Conservation (phyloP, 1,140 invertebrate species). For the Ceratosolen fusciceps region DNA sequence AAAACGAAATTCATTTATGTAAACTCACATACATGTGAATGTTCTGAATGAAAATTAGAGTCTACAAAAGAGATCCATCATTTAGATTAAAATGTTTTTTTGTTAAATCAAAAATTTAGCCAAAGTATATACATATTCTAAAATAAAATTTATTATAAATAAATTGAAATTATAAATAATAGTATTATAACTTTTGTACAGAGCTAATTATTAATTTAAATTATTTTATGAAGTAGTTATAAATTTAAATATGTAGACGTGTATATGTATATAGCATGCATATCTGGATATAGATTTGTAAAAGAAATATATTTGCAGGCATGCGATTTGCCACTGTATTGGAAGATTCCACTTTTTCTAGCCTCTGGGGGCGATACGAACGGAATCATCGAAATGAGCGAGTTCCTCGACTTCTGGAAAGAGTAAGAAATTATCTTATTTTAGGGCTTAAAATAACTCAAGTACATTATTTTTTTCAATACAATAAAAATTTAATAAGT, state of each 20-base stretch:
- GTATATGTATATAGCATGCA: neutral
- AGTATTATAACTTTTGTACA: too few species aligned
- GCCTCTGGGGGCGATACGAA: slow-evolving; percentile 84
- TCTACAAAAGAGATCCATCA: neutral
- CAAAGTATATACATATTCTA: too few species aligned
- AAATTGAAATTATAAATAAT: too few species aligned
- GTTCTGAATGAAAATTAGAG: neutral
- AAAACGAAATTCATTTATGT: neutral
- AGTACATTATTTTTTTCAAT: too few species aligned
- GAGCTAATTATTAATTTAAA: neutral
- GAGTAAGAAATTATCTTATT: slow-evolving; percentile 75
- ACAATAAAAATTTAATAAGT: too few species aligned
- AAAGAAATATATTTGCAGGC: slow-evolving; percentile 67
- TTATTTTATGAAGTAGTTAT: neutral
- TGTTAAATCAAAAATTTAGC: too few species aligned
- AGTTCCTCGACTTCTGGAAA: slow-evolving; percentile 92
- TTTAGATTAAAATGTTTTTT: too few species aligned
- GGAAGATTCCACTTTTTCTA: slow-evolving; percentile 93
- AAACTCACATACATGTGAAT: neutral
- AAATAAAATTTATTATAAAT: too few species aligned
- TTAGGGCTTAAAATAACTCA: too few species aligned
- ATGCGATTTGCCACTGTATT: slow-evolving; percentile 90
- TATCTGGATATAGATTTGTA: neutral
- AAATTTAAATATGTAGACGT: neutral
- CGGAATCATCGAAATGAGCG: slow-evolving; percentile 82